A percentile compares a stretch with the other conserved stretches of the same genome.
phyloP scores from a whole-genome alignment of 2,113 vertebrate genomes.

The Odontophorus gujanensis region DNA sequence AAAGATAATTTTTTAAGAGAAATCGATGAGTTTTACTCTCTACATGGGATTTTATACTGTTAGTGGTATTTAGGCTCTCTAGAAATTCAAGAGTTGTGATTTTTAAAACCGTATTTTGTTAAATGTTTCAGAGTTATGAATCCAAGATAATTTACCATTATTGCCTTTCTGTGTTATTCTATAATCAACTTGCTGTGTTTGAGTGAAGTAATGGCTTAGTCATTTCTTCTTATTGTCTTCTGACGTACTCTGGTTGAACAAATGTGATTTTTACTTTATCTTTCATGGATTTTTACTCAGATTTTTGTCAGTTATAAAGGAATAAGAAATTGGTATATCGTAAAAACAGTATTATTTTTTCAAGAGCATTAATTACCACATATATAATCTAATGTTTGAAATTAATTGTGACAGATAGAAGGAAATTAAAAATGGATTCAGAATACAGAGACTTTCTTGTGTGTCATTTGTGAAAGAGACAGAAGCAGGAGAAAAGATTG shows the following conservation, averaged over 20 bases:
- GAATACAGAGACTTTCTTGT: not conserved
- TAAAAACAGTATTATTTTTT: not conserved
- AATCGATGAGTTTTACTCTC: not conserved
- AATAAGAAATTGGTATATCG: not conserved
- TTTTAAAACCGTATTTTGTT: not conserved
- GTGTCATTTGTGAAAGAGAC: not conserved
- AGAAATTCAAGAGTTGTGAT: conserved; percentile 5
- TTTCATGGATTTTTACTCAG: not conserved
- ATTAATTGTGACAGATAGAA: not conserved
- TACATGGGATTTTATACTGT: not conserved
- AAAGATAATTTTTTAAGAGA: not conserved
- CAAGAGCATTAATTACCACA: not conserved
- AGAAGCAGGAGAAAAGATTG: conserved; percentile 2
- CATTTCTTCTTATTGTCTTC: not conserved
- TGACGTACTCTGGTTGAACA: not conserved
- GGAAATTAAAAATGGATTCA: not conserved
- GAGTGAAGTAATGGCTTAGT: not conserved
- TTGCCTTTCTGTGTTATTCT: not conserved
- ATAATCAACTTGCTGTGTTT: not conserved
- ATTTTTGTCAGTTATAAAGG: not conserved
- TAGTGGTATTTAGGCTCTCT: not conserved
- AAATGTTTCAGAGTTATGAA: not conserved
- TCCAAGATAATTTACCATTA: conserved; percentile 2
- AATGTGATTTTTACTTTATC: not conserved
- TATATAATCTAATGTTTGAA: not conserved